Evolutionary conservation across 2,113 vertebrate species (phyloP).

Genomic region (Embiotoca jacksoni): DNA sequence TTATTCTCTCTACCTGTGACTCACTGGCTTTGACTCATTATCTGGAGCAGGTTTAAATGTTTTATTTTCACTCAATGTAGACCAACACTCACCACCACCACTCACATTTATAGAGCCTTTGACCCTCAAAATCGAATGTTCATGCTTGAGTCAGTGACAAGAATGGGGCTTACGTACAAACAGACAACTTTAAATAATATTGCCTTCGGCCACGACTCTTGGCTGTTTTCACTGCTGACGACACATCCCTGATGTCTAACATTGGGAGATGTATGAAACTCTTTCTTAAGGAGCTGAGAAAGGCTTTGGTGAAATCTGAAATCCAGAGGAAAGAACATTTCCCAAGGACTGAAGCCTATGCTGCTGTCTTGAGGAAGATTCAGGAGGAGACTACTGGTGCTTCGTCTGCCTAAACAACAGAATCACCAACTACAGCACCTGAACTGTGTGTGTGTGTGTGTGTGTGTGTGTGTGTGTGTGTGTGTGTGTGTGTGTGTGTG

Average conservation of each 20-base stretch:
- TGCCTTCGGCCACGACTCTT: too few species aligned
- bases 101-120: too few species aligned
- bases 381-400: neutral
- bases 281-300: neutral
- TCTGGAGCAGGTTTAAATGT: too few species aligned
- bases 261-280: too few species aligned
- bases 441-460: neutral
- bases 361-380: conserved; percentile 5
- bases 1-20: neutral
- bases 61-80: too few species aligned
- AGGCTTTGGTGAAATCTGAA: conserved; percentile 3
- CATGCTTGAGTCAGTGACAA: too few species aligned
- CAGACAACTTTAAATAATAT: too few species aligned
- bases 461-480: neutral
- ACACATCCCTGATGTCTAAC: too few species aligned
- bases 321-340: conserved; percentile 11
- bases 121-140: too few species aligned
- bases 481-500: neutral
- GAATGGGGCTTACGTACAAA: too few species aligned
- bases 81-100: too few species aligned
- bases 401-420: neutral
- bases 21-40: neutral
- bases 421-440: neutral
- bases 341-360: neutral
- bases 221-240: too few species aligned